Percentiles rank a stretch among this genome's conserved stretches.
These are phyloP conservation scores for Dendrocincla tyrannina DNA, from an alignment of 2,797 vertebrate genomes.

Conservation along the genomic window DNA sequence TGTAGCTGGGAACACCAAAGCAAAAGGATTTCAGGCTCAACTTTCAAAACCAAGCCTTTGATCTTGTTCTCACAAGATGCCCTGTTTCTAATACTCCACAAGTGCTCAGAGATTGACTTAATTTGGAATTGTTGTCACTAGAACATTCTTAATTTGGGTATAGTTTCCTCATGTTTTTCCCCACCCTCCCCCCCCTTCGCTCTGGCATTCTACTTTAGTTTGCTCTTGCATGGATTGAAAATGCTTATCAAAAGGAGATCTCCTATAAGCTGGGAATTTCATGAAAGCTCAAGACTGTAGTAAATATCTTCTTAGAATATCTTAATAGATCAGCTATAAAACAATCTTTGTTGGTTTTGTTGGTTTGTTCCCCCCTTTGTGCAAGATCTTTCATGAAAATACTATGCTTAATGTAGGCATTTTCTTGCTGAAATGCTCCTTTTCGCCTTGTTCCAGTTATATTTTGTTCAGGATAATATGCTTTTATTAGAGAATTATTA, in stretches of 20 bases:
- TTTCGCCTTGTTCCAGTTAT: background rate
- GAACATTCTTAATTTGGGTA: background rate
- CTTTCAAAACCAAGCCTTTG: conserved; percentile 2
- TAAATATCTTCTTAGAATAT: background rate
- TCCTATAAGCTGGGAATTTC: background rate
- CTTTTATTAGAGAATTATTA: too few relatives aligned
- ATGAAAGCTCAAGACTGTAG: background rate
- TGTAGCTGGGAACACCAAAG: background rate
- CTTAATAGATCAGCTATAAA: background rate
- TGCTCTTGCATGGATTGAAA: background rate
- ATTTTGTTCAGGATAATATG: background rate
- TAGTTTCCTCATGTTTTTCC: background rate
- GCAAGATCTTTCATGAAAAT: background rate
- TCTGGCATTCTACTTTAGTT: background rate
- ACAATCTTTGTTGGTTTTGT: background rate
- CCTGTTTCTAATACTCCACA: background rate
- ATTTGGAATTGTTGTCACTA: background rate
- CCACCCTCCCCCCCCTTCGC: too few relatives aligned
- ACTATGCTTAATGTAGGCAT: background rate
- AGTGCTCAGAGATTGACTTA: background rate
- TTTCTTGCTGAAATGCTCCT: background rate
- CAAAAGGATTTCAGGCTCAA: background rate
- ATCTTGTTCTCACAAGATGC: background rate
- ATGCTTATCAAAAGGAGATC: background rate
- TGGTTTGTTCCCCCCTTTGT: background rate